Evolutionary conservation across 1,140 invertebrate species (phyloP).

Genomic region (Medauroidea extradentata): DNA sequence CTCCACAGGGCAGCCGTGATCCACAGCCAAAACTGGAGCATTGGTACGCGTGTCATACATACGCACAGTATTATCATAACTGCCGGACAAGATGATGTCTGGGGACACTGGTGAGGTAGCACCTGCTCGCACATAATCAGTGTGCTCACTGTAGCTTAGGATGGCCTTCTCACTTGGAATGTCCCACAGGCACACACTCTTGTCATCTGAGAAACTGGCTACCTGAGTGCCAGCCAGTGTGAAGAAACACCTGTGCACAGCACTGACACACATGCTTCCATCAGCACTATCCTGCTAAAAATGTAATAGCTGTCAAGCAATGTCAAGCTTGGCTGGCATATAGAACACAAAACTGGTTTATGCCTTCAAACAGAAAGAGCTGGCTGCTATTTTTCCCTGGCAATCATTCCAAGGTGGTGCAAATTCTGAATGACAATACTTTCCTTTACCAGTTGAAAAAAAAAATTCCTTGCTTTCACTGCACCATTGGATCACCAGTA

Average conservation of each 20-base stretch:
- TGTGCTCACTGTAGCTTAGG: slow-evolving; percentile 65
- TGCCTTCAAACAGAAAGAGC: too few relatives aligned
- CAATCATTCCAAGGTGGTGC: too few relatives aligned
- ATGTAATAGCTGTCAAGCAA: too few relatives aligned
- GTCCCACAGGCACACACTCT: slow-evolving; percentile 84
- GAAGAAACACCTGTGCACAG: slow-evolving; percentile 82
- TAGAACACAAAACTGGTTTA: too few relatives aligned
- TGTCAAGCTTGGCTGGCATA: too few relatives aligned
- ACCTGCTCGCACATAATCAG: slow-evolving; percentile 79
- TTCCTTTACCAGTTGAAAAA: too few relatives aligned
- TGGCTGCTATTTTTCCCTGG: too few relatives aligned
- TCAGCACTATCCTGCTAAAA: too few relatives aligned
- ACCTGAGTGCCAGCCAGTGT: slow-evolving; percentile 72
- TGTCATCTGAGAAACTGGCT: slow-evolving; percentile 92
- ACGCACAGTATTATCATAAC: slow-evolving; percentile 90
- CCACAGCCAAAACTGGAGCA: slow-evolving; percentile 65
- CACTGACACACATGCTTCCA: slow-evolving; percentile 36
- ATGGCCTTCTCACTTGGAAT: slow-evolving; percentile 74
- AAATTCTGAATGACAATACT: too few relatives aligned
- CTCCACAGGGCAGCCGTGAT: slow-evolving; percentile 90
- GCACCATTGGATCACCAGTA: too few relatives aligned
- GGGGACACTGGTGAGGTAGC: slow-evolving; percentile 68
- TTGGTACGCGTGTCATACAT: slow-evolving; percentile 82
- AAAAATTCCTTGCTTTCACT: too few relatives aligned
- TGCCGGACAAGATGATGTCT: slow-evolving; percentile 77